phyloP scores from a whole-genome alignment of 2,888 invertebrate genomes.

The Dichetophora obliterata region DNA sequence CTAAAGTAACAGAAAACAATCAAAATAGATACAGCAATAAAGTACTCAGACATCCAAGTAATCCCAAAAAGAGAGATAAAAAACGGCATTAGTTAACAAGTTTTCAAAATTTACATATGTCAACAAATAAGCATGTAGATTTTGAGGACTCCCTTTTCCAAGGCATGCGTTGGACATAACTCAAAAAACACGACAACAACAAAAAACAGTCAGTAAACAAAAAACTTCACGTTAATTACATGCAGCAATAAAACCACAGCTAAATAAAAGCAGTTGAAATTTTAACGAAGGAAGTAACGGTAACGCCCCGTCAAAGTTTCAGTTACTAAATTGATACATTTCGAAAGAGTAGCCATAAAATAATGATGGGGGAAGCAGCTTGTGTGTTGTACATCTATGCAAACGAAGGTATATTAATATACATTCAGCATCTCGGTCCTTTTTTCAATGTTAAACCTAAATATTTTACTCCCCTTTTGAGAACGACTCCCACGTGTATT shows the following conservation, averaged over 20 bases:
- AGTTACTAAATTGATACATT: not conserved
- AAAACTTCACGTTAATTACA: constrained; percentile 48
- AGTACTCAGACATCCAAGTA: constrained; percentile 36
- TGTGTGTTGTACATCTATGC: no score
- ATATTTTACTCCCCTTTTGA: not conserved
- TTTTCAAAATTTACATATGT: constrained; percentile 53
- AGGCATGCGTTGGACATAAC: not conserved
- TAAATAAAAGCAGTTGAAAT: constrained; percentile 11
- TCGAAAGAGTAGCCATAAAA: no score
- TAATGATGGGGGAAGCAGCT: no score
- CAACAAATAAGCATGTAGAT: constrained; percentile 44
- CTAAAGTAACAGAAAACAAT: constrained; percentile 8
- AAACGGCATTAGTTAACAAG: constrained; percentile 27
- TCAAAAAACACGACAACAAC: not conserved
- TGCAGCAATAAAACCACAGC: constrained; percentile 43
- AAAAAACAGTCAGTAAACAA: constrained; percentile 23
- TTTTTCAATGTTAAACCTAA: no score
- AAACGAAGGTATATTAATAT: no score
- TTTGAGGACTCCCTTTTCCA: not conserved
- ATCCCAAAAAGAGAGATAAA: constrained; percentile 30
- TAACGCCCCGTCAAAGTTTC: constrained; percentile 8
- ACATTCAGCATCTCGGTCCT: no score
- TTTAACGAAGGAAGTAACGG: not conserved
- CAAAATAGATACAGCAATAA: constrained; percentile 38
- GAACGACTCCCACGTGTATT: constrained; percentile 10